phyloP scores from a whole-genome alignment of 2,888 invertebrate species.

The Drosophila cognata region DNA sequence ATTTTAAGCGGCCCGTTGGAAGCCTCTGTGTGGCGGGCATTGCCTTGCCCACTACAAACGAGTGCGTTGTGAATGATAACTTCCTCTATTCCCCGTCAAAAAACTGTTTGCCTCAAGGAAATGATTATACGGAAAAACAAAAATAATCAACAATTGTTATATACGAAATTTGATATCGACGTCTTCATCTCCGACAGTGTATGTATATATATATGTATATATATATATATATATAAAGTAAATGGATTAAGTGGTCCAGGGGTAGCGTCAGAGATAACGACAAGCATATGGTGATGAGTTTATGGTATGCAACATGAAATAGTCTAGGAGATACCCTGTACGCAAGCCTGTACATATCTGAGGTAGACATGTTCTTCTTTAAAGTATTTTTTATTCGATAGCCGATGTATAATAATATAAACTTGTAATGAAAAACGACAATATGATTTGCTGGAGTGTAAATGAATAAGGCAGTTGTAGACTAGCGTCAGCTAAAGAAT shows the following conservation, averaged over 20 bases:
- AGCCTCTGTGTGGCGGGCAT: neutral
- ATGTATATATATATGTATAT: no score
- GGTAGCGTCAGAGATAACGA: no score
- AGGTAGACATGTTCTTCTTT: neutral
- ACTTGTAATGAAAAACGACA: neutral
- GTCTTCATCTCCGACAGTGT: neutral
- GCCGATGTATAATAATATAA: neutral
- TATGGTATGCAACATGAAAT: neutral
- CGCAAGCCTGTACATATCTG: neutral
- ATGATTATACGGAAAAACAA: neutral
- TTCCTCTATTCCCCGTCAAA: neutral
- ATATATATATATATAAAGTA: no score
- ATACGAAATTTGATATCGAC: neutral
- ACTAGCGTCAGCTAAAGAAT: slow-evolving; percentile 34
- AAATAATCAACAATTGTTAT: neutral
- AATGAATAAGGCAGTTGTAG: slow-evolving; percentile 13
- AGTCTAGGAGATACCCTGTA: neutral
- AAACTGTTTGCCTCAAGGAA: neutral
- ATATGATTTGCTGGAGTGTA: slow-evolving; percentile 4
- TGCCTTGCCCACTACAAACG: neutral
- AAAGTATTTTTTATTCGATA: neutral
- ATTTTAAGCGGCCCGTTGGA: slow-evolving; percentile 31
- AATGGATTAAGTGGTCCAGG: no score
- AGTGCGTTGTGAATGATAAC: neutral
- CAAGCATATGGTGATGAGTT: neutral